Evolutionary conservation across 2,797 vertebrate species (phyloP), one percentile per base, ranked within the genome.

Genomic region (Sebastes nivosus): DNA sequence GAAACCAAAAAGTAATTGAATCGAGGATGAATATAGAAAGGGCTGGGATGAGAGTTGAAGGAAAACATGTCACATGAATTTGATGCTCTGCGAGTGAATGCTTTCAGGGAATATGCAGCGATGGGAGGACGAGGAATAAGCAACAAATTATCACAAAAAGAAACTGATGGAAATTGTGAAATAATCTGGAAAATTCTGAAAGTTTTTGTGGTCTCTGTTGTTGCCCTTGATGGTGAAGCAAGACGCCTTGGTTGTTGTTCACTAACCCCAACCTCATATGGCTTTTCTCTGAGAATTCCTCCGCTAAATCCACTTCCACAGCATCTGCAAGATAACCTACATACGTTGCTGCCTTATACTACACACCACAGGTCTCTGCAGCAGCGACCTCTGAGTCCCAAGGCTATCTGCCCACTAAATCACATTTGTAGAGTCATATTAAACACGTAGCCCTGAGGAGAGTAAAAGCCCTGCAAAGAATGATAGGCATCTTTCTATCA

Each of bases 1-100:
- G 81, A 90, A 91, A 90, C 79, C 73, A 75, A 90, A 87, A 88
- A 85, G 90, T 92, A 93, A 93, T 93, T 93, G 90, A 94, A 94
- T 91, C n/a, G 36, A 74, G 83, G 84, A 88, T 87, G 87, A 93
- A 89, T 88, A 87, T 58, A 87, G 88, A 88, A 72, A 78, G 78
- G 29, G 83, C 34, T 34, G 69, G 86, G 89, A 83, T 79, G 79
- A 79, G 81, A 79, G 67, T 20, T 75, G 80, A 87, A 67, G 42
- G 70, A 81, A 87, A 86, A 88, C 80, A 84, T 57, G 68, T 69
- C 22, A 54, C 27, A 8, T 67, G 74, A 85, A 87, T 89, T 70
- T 64, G 84, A 84, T 61, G 80, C 80, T 81, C 29, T 24, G 69
- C 5, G 36, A 74, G 69, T 81, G 57, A 81, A 68, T 13, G 59